Base-by-base conservation (phyloP, 2,797 vertebrate genomes). In the Takifugu ocellatus region DNA sequence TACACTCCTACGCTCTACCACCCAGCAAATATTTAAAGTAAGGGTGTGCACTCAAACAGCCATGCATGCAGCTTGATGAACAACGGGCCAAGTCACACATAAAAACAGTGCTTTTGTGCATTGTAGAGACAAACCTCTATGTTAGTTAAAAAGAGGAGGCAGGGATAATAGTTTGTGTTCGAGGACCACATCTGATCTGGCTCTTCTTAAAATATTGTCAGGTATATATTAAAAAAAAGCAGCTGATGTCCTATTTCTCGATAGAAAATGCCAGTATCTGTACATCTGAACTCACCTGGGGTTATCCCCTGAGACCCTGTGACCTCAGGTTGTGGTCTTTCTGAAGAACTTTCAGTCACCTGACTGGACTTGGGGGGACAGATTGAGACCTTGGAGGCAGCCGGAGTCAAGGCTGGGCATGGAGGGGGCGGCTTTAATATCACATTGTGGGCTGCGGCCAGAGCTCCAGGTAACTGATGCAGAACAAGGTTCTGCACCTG, bases 401-500 rank as follows among this genome's bases (percentile, higher is more conserved):
- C 90, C 24, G 91, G 69, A 50, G 87, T 77, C 77, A 90, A 63
- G 0, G 89, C 84, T 74, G 92, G 93, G 15, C 86, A 84, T 73
- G 93, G 92, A 61, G 78, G 75, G 61, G 87, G 84, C 70, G 89
- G 91, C 86, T 97, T 96, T 82, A 94, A 87, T 49, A 93, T 90
- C 63, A 93, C 91, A 47, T 90, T 89, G 77, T 94, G 94, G 42
- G 94, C 89, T 82, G 92, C 79, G 54, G 94, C 89, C 71, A 94
- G 78, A 33, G 92, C 89, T 73, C 92, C 91, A 62, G 94, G 83
- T 73, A 93, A 91, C 80, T 94, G 93, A 59, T 90, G 91, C 61
- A 96, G 59, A 49, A 94, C 92, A 83, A 96, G 91, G 86, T 93
- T 95, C 85, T 95, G 94, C 84, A 94, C 92, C 92, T 94, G 70